Base-by-base conservation (phyloP, 2,888 invertebrate genomes). In the Dorcus parallelipipedus region DNA sequence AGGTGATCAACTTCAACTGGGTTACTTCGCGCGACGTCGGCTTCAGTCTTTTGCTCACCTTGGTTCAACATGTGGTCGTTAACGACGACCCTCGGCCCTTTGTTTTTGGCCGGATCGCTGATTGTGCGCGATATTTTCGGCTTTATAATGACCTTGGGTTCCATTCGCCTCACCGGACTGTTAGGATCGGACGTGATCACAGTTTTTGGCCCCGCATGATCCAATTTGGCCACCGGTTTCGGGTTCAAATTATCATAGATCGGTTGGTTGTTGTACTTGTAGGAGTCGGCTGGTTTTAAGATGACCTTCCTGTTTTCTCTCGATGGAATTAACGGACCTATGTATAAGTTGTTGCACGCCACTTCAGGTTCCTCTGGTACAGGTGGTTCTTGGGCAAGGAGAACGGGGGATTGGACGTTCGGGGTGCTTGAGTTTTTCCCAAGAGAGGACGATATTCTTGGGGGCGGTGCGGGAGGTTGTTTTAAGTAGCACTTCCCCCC, bases 381-480 rank as follows among this genome's bases (percentile, higher is more conserved):
- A 8, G 78, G 76, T 26, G 78, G 80, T 64, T 82, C 82, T 60
- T 80, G 78, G 7, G 81, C 81, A 49, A 82, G 67, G 70, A 77
- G 78, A 3, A 81, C 76, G 3, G 82, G 81, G 2, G 80, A 80
- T 55, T 77, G 78, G 41, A 79, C 74, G 6, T 79, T 73, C n/a
- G 77, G 72, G 5, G 69, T 61, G 17, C 64, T 58, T 52, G 45
- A 50, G 3, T 67, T 76, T 60, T 84, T 82, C 43, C 86, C 87
- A 20, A 89, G 78, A 3, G 89, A 89, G 38, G 84, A 83, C 1
- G 86, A 86, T 3, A 87, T 86, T 69, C 92, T 80, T 0, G 90
- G 91, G 0, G 92, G 92, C 2, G 92, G 92, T 59, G 85, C 81
- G 9, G 65, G 65, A 0, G 90, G 89, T 0, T 88, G 87, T 56